phyloP scores from a whole-genome alignment of 2,888 invertebrate genomes.

The Coelinius sp. region DNA sequence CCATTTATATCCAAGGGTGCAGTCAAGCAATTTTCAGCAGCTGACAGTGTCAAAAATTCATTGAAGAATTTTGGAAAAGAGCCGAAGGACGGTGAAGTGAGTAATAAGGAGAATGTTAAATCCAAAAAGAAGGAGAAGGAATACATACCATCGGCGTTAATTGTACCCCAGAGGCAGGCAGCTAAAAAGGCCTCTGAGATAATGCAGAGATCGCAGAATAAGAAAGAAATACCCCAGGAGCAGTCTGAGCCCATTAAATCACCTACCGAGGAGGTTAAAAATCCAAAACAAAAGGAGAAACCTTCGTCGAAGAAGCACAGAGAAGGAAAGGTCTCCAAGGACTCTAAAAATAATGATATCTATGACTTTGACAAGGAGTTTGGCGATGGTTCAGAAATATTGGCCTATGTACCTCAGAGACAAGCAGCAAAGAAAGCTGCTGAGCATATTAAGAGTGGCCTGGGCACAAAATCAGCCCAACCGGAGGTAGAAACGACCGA shows the following conservation, averaged over 20 bases:
- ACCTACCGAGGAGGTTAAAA: slow-evolving; percentile 48
- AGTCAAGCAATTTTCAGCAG: slow-evolving; percentile 85
- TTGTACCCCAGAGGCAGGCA: slow-evolving; percentile 91
- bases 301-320: slow-evolving; percentile 61
- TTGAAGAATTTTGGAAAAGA: slow-evolving; percentile 71
- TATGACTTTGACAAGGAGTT: slow-evolving; percentile 77
- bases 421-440: slow-evolving; percentile 94
- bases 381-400: slow-evolving; percentile 76
- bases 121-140: slow-evolving; percentile 70
- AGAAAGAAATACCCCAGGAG: slow-evolving; percentile 72
- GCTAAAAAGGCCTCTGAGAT: slow-evolving; percentile 93
- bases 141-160: slow-evolving; percentile 82
- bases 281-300: slow-evolving; percentile 59
- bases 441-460: slow-evolving; percentile 88
- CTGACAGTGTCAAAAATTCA: slow-evolving; percentile 85
- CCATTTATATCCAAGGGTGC: slow-evolving; percentile 85
- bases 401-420: slow-evolving; percentile 89
- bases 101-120: slow-evolving; percentile 72
- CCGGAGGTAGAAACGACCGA: slow-evolving; percentile 62
- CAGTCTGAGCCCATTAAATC: slow-evolving; percentile 66
- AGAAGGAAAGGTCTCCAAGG: slow-evolving; percentile 61
- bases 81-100: slow-evolving; percentile 58
- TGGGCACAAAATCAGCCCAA: slow-evolving; percentile 74
- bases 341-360: slow-evolving; percentile 70
- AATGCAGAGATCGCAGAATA: slow-evolving; percentile 77